A percentile compares a stretch with the other conserved stretches of the same genome.
Conservation (phyloP, 1,140 invertebrate species). For the Lethrus apterus region DNA sequence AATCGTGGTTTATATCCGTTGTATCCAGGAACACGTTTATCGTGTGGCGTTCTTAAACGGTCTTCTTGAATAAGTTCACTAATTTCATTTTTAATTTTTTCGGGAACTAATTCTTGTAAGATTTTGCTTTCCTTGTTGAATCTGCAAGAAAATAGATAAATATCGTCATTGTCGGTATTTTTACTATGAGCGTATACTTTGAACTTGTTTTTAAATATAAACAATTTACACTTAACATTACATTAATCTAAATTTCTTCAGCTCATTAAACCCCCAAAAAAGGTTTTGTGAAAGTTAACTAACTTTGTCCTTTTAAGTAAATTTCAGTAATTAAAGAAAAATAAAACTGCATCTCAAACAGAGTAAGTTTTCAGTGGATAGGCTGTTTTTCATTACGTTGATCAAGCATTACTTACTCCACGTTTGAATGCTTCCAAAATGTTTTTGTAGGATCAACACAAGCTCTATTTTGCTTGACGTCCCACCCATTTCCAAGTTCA, state of each 20-base stretch:
- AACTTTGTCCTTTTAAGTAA: no score
- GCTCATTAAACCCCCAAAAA: no score
- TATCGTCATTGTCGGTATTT: neutral
- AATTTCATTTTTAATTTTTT: conserved; percentile 32
- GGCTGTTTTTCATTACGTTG: no score
- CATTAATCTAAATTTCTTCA: no score
- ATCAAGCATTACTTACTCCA: conserved; percentile 25
- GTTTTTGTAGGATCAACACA: conserved; percentile 37
- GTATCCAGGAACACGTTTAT: conserved; percentile 29
- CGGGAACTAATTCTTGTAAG: conserved; percentile 22
- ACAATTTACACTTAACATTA: neutral
- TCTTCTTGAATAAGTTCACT: conserved; percentile 31
- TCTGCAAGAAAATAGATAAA: conserved; percentile 13
- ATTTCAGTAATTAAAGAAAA: no score
- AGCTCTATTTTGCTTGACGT: conserved; percentile 37
- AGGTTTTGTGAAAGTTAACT: no score
- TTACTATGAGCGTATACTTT: neutral
- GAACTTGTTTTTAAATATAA: neutral
- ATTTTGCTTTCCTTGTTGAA: conserved; percentile 28
- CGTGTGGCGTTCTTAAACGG: conserved; percentile 31
- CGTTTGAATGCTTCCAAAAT: conserved; percentile 36
- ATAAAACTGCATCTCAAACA: no score
- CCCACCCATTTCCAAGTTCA: conserved; percentile 38
- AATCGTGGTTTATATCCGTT: conserved; percentile 30
- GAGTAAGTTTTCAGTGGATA: no score